Evolutionary conservation across 2,888 invertebrate species (phyloP).

Genomic region (Scrobipalpa costella): DNA sequence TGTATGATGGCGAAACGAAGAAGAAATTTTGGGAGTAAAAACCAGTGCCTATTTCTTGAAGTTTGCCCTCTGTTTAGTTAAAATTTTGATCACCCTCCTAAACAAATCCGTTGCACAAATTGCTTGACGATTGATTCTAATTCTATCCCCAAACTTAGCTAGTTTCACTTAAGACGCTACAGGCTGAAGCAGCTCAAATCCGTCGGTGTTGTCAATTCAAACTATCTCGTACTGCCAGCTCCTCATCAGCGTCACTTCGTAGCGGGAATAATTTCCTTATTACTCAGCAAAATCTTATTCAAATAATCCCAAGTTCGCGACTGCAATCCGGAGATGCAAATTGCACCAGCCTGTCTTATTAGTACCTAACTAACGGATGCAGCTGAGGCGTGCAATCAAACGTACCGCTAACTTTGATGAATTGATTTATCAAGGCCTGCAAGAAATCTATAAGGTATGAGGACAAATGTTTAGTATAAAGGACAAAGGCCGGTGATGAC

Average conservation of each 20-base stretch:
- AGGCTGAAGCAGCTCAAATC: background rate
- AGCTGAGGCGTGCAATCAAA: conserved; percentile 39
- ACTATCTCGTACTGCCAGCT: conserved; percentile 41
- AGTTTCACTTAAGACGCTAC: conserved; percentile 6
- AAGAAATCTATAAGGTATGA: background rate
- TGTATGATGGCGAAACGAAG: no score
- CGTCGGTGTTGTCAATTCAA: conserved; percentile 6
- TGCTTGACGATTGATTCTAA: conserved; percentile 54
- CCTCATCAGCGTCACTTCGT: conserved; percentile 38
- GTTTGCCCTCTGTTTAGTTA: no score
- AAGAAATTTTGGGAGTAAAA: no score
- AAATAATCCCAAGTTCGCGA: conserved; percentile 70
- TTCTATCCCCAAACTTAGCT: conserved; percentile 42
- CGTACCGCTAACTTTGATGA: conserved; percentile 35
- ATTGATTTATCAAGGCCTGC: conserved; percentile 30
- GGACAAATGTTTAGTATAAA: background rate
- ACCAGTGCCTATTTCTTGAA: no score
- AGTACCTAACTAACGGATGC: conserved; percentile 45
- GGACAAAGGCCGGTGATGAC: no score
- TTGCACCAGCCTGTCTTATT: conserved; percentile 69
- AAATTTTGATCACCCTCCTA: no score
- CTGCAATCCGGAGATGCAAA: conserved; percentile 68
- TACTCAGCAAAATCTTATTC: conserved; percentile 66
- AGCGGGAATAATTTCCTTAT: conserved; percentile 64
- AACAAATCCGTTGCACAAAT: no score